Evolutionary conservation across 2,113 vertebrate species (phyloP), one percentile per base, ranked within the genome.

Genomic region (Leucopsar rothschildi): DNA sequence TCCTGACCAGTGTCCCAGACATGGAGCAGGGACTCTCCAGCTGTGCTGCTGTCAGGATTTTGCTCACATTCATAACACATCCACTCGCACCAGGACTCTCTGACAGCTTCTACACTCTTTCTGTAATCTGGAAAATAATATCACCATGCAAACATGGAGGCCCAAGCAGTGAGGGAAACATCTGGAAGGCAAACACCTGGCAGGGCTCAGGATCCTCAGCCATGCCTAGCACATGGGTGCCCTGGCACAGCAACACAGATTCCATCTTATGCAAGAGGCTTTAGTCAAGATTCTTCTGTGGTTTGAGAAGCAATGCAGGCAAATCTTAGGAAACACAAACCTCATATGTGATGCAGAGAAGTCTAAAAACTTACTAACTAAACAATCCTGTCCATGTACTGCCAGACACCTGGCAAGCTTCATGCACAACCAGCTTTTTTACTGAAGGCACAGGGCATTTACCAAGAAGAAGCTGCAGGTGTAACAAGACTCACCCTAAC

Each of bases 401-500:
- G 56, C 40, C n/a, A 57, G 31, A 44, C 35, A 45, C 20, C 28
- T 49, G 27, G 52, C n/a, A 94, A 81, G 52, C 45, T 37, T 63
- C 39, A 69, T 7, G 37, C 65, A 72, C 0, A 1, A n/a, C 22
- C 40, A 75, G 65, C 14, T 87, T 82, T 77, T 72, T 47, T 50
- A 70, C 45, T 63, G 37, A 29, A 61, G 22, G 39, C 78, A 47
- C 29, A 42, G 35, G 12, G 29, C 35, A 37, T 39, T 75, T 55
- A 70, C 47, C 77, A 87, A 89, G 57, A 76, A 82, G 31, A n/a
- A 85, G n/a, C n/a, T 53, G n/a, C 66, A 87, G 50, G 70, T 73
- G 25, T 60, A 92, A 52, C 33, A 65, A 72, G 45, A 61, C 4
- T 50, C 42, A 76, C 7, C 12, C 27, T 35, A 44, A 13, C 64